Evolutionary conservation across 2,113 vertebrate genomes (phyloP), one percentile per base, ranked within the genome.

Genomic region (Stegostoma tigrinum): DNA sequence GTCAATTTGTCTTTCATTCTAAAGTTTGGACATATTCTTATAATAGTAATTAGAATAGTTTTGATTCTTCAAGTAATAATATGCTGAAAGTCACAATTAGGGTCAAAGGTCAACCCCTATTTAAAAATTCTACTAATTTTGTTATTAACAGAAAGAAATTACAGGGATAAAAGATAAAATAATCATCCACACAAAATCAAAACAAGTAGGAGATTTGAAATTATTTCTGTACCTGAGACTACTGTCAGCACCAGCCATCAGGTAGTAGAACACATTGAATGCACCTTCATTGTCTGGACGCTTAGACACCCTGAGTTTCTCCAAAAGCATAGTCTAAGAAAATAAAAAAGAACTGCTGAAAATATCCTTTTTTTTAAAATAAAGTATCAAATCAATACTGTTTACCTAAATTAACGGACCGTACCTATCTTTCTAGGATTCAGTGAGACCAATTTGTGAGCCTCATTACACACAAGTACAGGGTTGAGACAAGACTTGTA

Each of bases 211-310:
- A n/a, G 78, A 34, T 96, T 66, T 19, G 10, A 93, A n/a, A 66
- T 15, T 21, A 75, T 24, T 24, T 70, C 15, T 38, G 80, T 97
- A 99, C 99, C 98, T 97, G 96, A 99, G 98, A 96, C 97, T 97
- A 70, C 96, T 98, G 97, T 99, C 99, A 0, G 98, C 98, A 96
- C 98, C 99, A 94, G 99, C 98, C 97, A 99, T 97, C 97, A 99
- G 97, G 97, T 99, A 99, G 97, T 99, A 99, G 97, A 99, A 99
- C 83, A 99, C 96, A 0, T 99, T 99, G 97, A 99, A 99, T 5
- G 98, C 98, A 93, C 98, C 98, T 96, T 99, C 99, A 0, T 95
- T 97, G 68, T 98, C 97, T 0, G 99, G 99, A 72, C 98, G 98
- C 95, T 97, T 98, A 94, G 98, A 98, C 27, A 99, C 99, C 0